phyloP scores from a whole-genome alignment of 2,113 vertebrate species.

The Gasterosteus nipponicus region DNA sequence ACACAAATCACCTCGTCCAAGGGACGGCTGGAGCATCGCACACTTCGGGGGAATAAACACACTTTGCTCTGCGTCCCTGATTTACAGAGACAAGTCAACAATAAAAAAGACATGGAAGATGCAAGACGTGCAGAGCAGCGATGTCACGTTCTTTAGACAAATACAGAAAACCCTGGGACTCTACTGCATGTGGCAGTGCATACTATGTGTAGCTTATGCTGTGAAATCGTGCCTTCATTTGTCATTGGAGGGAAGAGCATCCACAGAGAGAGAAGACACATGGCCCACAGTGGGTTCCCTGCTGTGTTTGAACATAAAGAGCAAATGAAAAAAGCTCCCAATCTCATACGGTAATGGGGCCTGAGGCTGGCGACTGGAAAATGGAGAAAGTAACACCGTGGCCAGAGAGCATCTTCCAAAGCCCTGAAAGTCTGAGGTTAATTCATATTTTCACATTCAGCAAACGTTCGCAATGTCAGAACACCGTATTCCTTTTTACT shows the following conservation, averaged over 20 bases:
- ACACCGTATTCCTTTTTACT: constrained; percentile 18
- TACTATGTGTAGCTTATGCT: constrained; percentile 38
- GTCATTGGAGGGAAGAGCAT: constrained; percentile 33
- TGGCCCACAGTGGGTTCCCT: constrained; percentile 32
- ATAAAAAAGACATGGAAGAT: constrained; percentile 42
- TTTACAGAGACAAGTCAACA: constrained; percentile 44
- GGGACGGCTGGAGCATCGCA: constrained; percentile 49
- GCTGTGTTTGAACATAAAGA: constrained; percentile 51
- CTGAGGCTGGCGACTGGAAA: constrained; percentile 66
- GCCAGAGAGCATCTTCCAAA: constrained; percentile 52
- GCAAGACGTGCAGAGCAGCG: constrained; percentile 46
- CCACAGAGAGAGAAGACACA: constrained; percentile 19
- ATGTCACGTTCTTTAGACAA: constrained; percentile 57
- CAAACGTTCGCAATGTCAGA: constrained; percentile 37
- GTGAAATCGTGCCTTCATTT: constrained; percentile 35
- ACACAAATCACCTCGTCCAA: constrained; percentile 65
- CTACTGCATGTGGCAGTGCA: constrained; percentile 39
- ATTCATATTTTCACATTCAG: constrained; percentile 48
- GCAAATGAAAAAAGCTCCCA: constrained; percentile 41
- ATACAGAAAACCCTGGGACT: constrained; percentile 45
- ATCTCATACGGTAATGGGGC: constrained; percentile 58
- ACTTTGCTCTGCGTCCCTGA: constrained; percentile 37
- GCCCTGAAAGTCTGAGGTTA: constrained; percentile 47
- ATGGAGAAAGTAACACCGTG: constrained; percentile 56
- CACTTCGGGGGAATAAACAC: constrained; percentile 50